Conservation (phyloP, 37 sponge, comb jelly and placozoan species). For the Bolinopsis microptera region DNA sequence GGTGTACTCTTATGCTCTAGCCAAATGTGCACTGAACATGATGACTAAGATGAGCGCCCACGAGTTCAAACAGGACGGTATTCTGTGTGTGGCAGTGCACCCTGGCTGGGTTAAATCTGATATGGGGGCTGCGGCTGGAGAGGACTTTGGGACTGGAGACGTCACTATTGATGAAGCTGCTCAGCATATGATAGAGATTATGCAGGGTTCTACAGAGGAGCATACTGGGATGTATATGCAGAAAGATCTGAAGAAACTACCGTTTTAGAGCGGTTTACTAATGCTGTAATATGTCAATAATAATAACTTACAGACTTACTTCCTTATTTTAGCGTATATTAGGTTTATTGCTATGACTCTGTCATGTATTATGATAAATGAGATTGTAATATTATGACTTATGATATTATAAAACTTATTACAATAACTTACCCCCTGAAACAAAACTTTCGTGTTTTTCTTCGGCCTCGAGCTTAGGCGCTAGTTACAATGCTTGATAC, state of each 20-base stretch:
- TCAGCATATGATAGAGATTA: not conserved
- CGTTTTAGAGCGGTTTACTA: not conserved
- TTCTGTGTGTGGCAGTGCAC: not conserved
- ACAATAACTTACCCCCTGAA: too few relatives aligned
- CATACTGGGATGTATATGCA: not conserved
- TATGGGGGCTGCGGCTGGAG: not conserved
- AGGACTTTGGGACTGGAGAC: not conserved
- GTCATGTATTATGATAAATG: too few relatives aligned
- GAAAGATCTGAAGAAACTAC: not conserved
- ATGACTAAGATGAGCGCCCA: not conserved
- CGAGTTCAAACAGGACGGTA: not conserved
- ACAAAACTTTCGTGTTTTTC: too few relatives aligned
- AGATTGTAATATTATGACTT: too few relatives aligned
- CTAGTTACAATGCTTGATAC: too few relatives aligned
- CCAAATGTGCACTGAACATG: not conserved
- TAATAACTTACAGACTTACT: too few relatives aligned
- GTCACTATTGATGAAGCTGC: not conserved
- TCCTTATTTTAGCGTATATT: too few relatives aligned
- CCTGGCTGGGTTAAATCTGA: not conserved
- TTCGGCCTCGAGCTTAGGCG: too few relatives aligned
- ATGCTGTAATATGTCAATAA: too few relatives aligned
- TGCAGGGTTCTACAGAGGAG: not conserved
- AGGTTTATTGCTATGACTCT: too few relatives aligned
- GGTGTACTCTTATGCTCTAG: not conserved
- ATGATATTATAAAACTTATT: too few relatives aligned